These are phyloP conservation scores for Leptinotarsa haldemani DNA, from an alignment of 2,888 invertebrate genomes.

Conservation along the genomic window DNA sequence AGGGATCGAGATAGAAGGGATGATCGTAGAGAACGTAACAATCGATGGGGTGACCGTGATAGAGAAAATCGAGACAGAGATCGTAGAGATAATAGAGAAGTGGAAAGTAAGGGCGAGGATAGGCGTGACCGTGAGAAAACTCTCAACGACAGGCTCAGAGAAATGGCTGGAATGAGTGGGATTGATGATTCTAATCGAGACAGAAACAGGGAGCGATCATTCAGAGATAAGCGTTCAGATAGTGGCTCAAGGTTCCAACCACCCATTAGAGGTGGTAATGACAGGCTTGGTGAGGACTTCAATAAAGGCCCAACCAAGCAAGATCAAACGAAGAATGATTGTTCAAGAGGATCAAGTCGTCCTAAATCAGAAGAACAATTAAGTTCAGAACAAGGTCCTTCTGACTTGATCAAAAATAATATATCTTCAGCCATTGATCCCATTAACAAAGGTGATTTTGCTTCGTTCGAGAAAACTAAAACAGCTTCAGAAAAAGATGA, in stretches of 20 bases:
- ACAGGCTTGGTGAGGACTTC: not conserved
- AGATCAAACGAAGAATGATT: not conserved
- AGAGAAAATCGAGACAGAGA: slow-evolving; percentile 52
- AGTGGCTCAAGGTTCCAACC: slow-evolving; percentile 18
- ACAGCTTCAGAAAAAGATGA: not conserved
- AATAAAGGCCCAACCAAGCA: not conserved
- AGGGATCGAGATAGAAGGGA: slow-evolving; percentile 53
- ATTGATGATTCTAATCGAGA: slow-evolving; percentile 36
- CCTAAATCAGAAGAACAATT: not conserved
- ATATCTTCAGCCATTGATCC: not conserved
- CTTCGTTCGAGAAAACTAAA: not conserved
- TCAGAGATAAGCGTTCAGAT: slow-evolving; percentile 26
- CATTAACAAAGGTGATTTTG: not conserved
- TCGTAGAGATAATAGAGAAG: slow-evolving; percentile 36
- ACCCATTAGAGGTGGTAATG: not conserved
- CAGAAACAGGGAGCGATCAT: slow-evolving; percentile 37
- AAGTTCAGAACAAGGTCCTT: not conserved
- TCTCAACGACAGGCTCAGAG: slow-evolving; percentile 58
- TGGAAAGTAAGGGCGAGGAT: slow-evolving; percentile 39
- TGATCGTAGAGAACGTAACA: slow-evolving; percentile 51
- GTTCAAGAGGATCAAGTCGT: not conserved
- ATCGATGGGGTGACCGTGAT: slow-evolving; percentile 60
- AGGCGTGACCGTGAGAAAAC: slow-evolving; percentile 57
- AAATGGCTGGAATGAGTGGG: slow-evolving; percentile 58
- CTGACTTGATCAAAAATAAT: not conserved